These are phyloP conservation scores for Nomada ruficornis DNA, from an alignment of 2,888 invertebrate species.

Conservation along the genomic window DNA sequence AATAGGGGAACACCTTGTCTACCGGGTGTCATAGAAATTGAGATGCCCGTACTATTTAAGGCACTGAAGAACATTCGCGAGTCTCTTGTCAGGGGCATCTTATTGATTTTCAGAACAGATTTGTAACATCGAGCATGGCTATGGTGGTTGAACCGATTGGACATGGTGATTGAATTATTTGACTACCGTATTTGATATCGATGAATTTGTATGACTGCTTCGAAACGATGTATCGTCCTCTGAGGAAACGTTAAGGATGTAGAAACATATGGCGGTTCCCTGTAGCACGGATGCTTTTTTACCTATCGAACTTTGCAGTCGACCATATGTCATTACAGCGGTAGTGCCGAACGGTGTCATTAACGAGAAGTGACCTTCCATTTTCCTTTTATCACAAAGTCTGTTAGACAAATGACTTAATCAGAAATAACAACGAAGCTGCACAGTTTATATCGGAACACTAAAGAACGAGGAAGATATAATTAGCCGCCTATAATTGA, in stretches of 20 bases:
- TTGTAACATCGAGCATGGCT: no score
- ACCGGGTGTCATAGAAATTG: conserved; percentile 74
- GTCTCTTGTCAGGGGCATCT: not conserved
- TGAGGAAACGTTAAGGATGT: conserved; percentile 17
- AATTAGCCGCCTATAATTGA: no score
- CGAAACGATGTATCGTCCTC: conserved; percentile 1
- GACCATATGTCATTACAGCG: conserved; percentile 66
- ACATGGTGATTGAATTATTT: no score
- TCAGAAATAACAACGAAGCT: not conserved
- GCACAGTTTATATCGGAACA: no score
- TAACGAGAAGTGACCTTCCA: not conserved
- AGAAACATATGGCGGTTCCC: conserved; percentile 62
- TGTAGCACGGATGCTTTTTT: conserved; percentile 25
- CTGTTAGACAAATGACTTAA: not conserved
- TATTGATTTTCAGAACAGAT: not conserved
- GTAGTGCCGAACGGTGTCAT: conserved; percentile 32
- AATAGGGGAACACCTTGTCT: conserved; percentile 76
- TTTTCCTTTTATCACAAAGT: not conserved
- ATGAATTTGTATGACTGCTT: not conserved
- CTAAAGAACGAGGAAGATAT: not conserved
- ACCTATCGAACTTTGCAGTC: conserved; percentile 58
- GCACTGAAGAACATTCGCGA: not conserved
- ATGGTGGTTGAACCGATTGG: no score
- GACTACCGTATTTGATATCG: not conserved
- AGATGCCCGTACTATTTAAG: conserved; percentile 16